Evolutionary conservation across 2,888 invertebrate genomes (phyloP), one percentile per base, ranked within the genome.

Genomic region (Platerodrilus igneus): DNA sequence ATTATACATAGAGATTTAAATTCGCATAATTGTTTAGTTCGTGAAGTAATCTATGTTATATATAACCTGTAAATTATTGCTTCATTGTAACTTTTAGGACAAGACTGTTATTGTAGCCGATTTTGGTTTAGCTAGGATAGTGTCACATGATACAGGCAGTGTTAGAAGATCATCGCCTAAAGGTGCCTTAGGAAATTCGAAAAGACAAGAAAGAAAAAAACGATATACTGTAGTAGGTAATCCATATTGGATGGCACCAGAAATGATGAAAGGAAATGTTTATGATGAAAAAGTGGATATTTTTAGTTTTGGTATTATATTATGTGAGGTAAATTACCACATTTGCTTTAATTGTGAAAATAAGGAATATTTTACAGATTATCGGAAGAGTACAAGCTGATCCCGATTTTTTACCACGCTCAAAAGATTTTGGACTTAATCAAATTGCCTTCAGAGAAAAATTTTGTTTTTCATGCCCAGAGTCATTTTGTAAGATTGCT

Each of bases 221-320:
- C 75, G 94, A 8, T 94, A 94, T 66, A 95, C 94, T 0, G 93
- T 95, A 16, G 95, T 95, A 0, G 95, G 95, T 1, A 94, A 92
- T 74, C 94, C 95, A 1, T 95, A 93, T 68, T 95, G 94, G 93
- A 95, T 95, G 95, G 95, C 95, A 0, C 95, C 95, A 1, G 95
- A 95, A 69, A 95, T 95, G 95, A 90, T 95, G 89, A 91, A 88
- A 65, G 93, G 93, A 11, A 87, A 90, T 58, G 87, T 88, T 50
- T 95, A 95, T 65, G 94, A 95, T 61, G 94, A 95, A 64, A 92
- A 92, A 67, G 95, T 95, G 0, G 95, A 95, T 61, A 85, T 95
- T 45, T 95, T 95, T 69, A 93, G 93, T 15, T 95, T 90, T 68
- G 95, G 95, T 18, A 94, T 95, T 50, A 86, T 95, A 43, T 71